These are phyloP conservation scores for Apodemus agrarius DNA, from an alignment of 2,797 vertebrate species.

Conservation along the genomic window DNA sequence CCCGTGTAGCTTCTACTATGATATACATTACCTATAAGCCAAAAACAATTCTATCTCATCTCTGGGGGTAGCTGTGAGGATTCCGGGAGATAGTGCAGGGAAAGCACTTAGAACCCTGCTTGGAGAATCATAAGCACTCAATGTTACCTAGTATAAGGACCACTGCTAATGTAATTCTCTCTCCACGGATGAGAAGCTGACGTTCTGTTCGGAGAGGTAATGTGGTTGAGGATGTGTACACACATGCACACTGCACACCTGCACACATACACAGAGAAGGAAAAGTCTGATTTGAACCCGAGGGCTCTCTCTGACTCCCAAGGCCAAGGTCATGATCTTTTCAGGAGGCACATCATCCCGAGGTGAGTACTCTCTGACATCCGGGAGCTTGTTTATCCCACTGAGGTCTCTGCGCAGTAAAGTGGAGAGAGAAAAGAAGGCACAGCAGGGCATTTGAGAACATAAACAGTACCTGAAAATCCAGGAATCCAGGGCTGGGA, in stretches of 20 bases:
- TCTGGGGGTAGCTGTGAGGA: background rate
- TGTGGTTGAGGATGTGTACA: background rate
- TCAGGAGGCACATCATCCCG: background rate
- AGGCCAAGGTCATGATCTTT: background rate
- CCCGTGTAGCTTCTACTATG: background rate
- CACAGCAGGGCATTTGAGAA: background rate
- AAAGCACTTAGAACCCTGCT: background rate
- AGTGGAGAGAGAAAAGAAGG: background rate
- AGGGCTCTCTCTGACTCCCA: background rate
- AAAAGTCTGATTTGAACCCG: constrained; percentile 26
- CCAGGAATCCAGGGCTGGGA: background rate
- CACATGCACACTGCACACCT: background rate
- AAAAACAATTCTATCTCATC: background rate
- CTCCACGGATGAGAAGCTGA: background rate
- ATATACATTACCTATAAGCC: background rate
- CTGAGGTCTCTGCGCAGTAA: background rate
- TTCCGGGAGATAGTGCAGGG: background rate
- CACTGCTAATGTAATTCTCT: background rate
- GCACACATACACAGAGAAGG: background rate
- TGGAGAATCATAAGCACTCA: background rate
- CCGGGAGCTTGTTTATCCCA: background rate
- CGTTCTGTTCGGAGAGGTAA: background rate
- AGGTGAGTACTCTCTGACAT: background rate
- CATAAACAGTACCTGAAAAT: background rate
- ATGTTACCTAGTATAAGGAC: background rate